Evolutionary conservation across 2,888 invertebrate genomes (phyloP), one percentile per base, ranked within the genome.

Genomic region (Pristionchus mayeri): DNA sequence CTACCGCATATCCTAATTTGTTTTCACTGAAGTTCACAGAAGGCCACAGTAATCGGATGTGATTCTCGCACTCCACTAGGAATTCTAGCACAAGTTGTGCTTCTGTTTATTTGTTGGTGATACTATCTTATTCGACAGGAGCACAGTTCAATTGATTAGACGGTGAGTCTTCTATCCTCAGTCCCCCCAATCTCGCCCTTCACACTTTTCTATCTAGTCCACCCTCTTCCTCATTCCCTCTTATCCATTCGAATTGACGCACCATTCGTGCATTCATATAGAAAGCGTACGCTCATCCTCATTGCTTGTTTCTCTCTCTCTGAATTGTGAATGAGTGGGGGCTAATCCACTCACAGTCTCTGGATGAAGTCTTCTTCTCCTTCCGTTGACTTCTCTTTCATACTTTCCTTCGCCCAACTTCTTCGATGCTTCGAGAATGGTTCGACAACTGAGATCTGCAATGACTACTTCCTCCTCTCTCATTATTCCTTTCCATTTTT

Each of bases 341-440:
- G 63, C 18, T 63, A 63, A 63, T 63, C 63, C 44, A 57, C 80
- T 57, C 21, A 80, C 80, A 80, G 24, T 80, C 80, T 34, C 7
- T 80, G 37, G 16, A 80, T 80, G 40, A 80, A 80, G 34, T 80
- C 80, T 34, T 80, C 80, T 30, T 52, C 80, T 37, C 37, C 57
- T 18, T 80, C 80, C 21, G 21, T 40, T 24, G 52, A 24, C 4
- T 44, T 54, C 54, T 37, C 80, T 24, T 30, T 11, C 21, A n/a
- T n/a, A n/a, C 11, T 78, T 21, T 80, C 40, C 54, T 57, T 80
- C n/a, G 48, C 54, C 80, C 80, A 80, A 40, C 80, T 34, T 27
- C 57, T 24, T 18, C 80, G 80, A 57, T 50, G 57, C 27, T 80
- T 80, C 34, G 54, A 6, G 13, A 50, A 21, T 4, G 76, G 50